Evolutionary conservation across 2,888 invertebrate genomes (phyloP).

Genomic region (Seira musarum): DNA sequence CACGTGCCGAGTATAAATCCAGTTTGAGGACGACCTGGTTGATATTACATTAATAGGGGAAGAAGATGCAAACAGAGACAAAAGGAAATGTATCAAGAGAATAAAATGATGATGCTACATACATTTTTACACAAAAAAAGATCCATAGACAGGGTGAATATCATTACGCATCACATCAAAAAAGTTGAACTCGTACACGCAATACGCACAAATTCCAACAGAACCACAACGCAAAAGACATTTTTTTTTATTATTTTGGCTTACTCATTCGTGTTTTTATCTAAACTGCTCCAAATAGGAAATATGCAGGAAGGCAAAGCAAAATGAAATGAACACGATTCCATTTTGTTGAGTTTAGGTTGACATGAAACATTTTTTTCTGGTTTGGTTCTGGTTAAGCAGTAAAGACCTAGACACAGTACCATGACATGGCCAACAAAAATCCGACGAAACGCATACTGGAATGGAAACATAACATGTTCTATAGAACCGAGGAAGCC

Average conservation of each 20-base stretch:
- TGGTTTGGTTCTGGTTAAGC: background rate
- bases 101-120: conserved; percentile 22
- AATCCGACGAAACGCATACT: too few species aligned
- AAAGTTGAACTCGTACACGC: too few species aligned
- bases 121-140: conserved; percentile 22
- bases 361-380: background rate
- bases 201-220: too few species aligned
- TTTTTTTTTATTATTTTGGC: too few species aligned
- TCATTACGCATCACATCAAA: conserved; percentile 32
- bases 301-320: conserved; percentile 6
- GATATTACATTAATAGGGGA: conserved; percentile 33
- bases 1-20: conserved; percentile 61
- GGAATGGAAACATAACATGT: too few species aligned
- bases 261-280: background rate
- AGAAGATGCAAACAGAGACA: conserved; percentile 18
- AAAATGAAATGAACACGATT: background rate
- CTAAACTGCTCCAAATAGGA: background rate
- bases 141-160: conserved; percentile 29
- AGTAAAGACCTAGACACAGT: conserved; percentile 58
- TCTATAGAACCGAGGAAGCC: too few species aligned
- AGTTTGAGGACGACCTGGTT: conserved; percentile 56
- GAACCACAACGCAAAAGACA: background rate
- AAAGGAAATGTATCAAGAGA: too few species aligned
- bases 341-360: too few species aligned
- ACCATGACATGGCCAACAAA: conserved; percentile 57